phyloP scores from a whole-genome alignment of 64 coral and sea anemone genomes.

The Montipora efflorescens region DNA sequence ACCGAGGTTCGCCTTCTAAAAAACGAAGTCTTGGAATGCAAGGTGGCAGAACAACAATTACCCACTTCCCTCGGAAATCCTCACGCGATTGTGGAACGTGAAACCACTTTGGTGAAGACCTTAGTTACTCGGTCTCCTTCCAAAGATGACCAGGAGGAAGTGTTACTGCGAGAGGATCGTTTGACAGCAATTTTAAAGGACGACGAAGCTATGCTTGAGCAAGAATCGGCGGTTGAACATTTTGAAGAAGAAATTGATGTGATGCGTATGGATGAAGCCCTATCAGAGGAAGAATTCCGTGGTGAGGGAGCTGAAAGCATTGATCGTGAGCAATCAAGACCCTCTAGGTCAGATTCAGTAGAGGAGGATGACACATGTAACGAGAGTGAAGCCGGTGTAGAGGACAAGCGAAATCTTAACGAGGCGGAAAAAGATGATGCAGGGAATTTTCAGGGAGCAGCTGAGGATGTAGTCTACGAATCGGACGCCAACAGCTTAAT shows the following conservation, averaged over 20 bases:
- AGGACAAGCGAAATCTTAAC: background rate
- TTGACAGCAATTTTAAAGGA: constrained; percentile 22
- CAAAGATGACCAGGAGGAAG: constrained; percentile 30
- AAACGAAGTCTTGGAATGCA: constrained; percentile 30
- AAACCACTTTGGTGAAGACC: constrained; percentile 5
- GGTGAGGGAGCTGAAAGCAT: constrained; percentile 26
- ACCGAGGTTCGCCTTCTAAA: constrained; percentile 40
- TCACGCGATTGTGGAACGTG: background rate
- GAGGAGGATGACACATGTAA: background rate
- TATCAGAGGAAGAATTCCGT: constrained; percentile 69
- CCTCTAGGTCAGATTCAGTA: background rate
- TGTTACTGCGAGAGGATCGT: constrained; percentile 20
- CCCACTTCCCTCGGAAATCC: background rate
- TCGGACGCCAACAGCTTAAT: background rate
- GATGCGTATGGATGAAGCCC: constrained; percentile 61
- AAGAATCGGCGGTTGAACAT: background rate
- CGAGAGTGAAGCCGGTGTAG: background rate
- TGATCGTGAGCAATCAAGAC: background rate
- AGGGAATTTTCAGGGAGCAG: background rate
- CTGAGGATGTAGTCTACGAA: background rate
- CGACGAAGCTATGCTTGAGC: constrained; percentile 40
- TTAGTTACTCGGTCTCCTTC: background rate
- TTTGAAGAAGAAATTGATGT: constrained; percentile 81
- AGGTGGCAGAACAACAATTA: background rate
- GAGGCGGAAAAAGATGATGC: constrained; percentile 74